Evolutionary conservation across 2,113 vertebrate genomes (phyloP).

Genomic region (Nycticebus coucang): DNA sequence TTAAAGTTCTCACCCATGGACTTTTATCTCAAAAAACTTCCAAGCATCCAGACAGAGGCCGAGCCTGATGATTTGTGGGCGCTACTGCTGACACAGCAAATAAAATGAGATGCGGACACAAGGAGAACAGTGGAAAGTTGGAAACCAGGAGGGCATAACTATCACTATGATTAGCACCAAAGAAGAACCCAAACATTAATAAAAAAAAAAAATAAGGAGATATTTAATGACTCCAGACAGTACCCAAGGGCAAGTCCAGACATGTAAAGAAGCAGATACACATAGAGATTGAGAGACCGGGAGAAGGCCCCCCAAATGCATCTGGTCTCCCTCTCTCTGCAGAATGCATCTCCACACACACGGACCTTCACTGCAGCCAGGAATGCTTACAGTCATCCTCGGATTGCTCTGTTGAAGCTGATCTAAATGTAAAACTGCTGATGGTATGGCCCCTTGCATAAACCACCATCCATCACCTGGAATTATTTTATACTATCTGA

Average conservation of each 20-base stretch:
- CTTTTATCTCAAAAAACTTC: background rate
- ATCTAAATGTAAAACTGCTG: background rate
- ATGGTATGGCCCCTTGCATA: background rate
- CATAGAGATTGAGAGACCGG: background rate
- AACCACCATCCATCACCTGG: background rate
- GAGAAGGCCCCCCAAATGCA: background rate
- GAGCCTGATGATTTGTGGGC: background rate
- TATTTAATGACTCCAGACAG: background rate
- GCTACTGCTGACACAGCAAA: background rate
- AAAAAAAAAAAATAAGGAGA: background rate
- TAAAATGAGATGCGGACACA: background rate
- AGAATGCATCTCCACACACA: background rate
- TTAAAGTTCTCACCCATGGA: background rate
- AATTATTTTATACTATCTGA: background rate
- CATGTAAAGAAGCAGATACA: background rate
- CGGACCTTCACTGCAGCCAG: background rate
- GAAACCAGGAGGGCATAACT: background rate
- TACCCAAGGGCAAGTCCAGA: background rate
- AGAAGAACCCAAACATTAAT: background rate
- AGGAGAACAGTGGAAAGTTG: background rate
- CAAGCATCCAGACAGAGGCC: background rate
- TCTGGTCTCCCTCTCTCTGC: background rate
- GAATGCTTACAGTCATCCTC: background rate
- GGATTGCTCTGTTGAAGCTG: background rate
- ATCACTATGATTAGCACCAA: background rate